Evolutionary conservation across 2,888 invertebrate genomes (phyloP), one percentile per base, ranked within the genome.

Genomic region (Caenorhabditis doughertyi): DNA sequence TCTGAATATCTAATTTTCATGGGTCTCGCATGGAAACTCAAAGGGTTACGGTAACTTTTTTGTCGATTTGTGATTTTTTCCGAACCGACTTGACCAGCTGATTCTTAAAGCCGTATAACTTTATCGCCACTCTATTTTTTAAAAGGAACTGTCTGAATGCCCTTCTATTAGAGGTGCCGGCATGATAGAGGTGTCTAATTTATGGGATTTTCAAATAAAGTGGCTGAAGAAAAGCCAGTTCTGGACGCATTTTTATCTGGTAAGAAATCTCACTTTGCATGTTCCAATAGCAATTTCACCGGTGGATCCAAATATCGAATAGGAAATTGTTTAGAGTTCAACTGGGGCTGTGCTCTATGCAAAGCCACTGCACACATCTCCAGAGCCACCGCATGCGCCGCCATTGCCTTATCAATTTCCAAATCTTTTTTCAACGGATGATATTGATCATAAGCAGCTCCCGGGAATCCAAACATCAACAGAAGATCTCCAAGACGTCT

Each of bases 361-460:
- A 87, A 72, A 8, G 89, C 81, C 18, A 88, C 70, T 2, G 88
- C 89, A 7, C 89, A 87, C 89, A 91, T 90, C 84, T 91, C 91
- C 47, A 97, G 93, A 5, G 98, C 97, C 11, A 98, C 97, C 0
- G 98, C 97, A 53, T 90, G 87, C 92, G 98, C 96, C 32, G 97
- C 94, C 97, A 97, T 98, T 0, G 98, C 98, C 87, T 97, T 96
- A 92, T 99, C 98, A 1, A 95, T 95, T 92, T 96, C 96, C 92
- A 98, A 98, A 92, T 99, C 99, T 68, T 97, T 94, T 93, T 98
- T 98, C n/a, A 97, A 55, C 13, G 71, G 95, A 93, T 98, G 97
- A 93, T 98, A 99, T 0, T 96, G 95, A 92, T 96, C 96, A 93
- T 88, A 87, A 16, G 91, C 89, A 25, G 87, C 84, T n/a, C 76